Percentiles rank a stretch among this genome's conserved stretches.
These are phyloP conservation scores for Crocuta crocuta DNA, from an alignment of 2,113 vertebrate species.

Conservation along the genomic window DNA sequence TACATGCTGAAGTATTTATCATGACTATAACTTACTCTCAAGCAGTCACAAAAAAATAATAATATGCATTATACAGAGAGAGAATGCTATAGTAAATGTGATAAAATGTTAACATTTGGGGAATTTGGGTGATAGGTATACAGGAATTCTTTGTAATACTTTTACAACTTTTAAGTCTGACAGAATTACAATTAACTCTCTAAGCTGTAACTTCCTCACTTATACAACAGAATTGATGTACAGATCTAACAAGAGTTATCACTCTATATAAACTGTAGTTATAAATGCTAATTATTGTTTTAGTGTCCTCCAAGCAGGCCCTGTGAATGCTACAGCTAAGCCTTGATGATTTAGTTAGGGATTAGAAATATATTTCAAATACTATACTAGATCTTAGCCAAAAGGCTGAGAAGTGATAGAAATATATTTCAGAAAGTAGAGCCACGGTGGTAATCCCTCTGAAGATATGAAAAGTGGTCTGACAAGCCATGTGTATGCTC, in stretches of 20 bases:
- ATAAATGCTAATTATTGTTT: background rate
- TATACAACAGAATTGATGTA: background rate
- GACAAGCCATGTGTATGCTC: background rate
- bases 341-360: background rate
- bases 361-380: slow-evolving; percentile 1
- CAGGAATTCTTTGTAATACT: slow-evolving; percentile 5
- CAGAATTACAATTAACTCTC: background rate
- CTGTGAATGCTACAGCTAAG: background rate
- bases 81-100: slow-evolving; percentile 17
- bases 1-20: background rate
- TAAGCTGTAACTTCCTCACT: background rate
- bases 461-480: background rate
- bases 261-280: background rate
- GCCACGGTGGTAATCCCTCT: background rate
- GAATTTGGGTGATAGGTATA: background rate
- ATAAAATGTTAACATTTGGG: slow-evolving; percentile 38
- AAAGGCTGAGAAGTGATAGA: too few species aligned
- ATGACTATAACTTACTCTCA: background rate
- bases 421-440: background rate
- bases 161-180: background rate
- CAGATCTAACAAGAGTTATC: background rate
- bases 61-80: background rate
- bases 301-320: background rate
- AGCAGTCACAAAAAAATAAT: slow-evolving; percentile 12
- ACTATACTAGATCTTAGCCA: too few species aligned